These are phyloP conservation scores for Hydrozoanthus tunicans DNA, from an alignment of 64 coral and sea anemone species.

Conservation along the genomic window DNA sequence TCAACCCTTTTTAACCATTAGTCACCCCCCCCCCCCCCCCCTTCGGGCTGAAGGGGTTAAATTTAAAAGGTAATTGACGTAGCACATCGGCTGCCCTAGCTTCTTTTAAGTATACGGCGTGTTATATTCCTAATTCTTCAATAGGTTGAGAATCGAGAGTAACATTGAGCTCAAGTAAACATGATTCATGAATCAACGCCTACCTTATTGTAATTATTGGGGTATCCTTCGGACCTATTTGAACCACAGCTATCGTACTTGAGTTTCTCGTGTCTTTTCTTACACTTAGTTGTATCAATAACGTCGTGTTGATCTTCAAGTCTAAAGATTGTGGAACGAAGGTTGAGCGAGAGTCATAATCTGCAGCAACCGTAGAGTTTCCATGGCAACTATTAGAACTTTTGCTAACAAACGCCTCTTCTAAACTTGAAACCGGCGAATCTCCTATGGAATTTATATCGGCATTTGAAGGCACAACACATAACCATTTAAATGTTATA, in stretches of 20 bases:
- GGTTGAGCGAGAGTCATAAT: neutral
- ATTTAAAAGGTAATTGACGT: too few relatives aligned
- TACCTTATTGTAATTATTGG: conserved; percentile 30
- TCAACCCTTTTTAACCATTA: too few relatives aligned
- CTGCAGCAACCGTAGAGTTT: neutral
- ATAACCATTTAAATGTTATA: neutral
- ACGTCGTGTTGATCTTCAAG: conserved; percentile 1
- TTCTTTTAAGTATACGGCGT: too few relatives aligned
- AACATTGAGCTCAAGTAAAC: too few relatives aligned
- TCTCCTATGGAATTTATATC: neutral
- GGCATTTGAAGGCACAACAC: neutral
- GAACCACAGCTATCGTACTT: conserved; percentile 24
- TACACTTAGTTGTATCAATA: conserved; percentile 24
- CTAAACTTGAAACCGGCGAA: conserved; percentile 32
- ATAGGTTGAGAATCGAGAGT: too few relatives aligned
- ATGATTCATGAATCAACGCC: neutral
- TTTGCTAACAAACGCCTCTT: conserved; percentile 3
- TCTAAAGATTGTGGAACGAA: neutral
- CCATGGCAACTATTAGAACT: neutral
- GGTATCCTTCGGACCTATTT: conserved; percentile 1
- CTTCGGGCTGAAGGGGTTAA: too few relatives aligned
- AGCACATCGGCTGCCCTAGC: too few relatives aligned
- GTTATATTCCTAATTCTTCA: too few relatives aligned
- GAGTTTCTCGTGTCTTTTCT: neutral
- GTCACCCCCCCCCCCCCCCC: too few relatives aligned